These are phyloP conservation scores for Pipistrellus kuhlii DNA, from an alignment of 2,797 vertebrate species.

Conservation along the genomic window DNA sequence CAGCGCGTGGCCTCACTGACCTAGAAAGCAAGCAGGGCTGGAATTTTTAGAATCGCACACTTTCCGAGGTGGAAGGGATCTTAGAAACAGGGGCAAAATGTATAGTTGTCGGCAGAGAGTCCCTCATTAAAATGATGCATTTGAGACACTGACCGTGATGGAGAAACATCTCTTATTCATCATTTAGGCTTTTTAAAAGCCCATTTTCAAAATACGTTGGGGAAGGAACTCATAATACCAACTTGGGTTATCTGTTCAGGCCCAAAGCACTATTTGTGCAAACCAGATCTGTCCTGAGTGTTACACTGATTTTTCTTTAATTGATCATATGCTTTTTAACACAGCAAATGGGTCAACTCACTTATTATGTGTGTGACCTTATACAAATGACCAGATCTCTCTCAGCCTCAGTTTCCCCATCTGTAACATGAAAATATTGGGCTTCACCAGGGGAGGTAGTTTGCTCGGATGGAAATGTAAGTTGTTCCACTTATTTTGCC, in stretches of 20 bases:
- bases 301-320: constrained; percentile 47
- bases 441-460: neutral
- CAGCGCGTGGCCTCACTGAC: neutral
- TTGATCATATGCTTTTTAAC: constrained; percentile 15
- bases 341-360: neutral
- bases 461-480: neutral
- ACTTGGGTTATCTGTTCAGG: neutral
- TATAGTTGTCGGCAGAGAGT: neutral
- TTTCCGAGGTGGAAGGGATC: neutral
- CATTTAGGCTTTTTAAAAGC: neutral
- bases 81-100: neutral
- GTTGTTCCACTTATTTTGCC: neutral
- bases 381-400: neutral
- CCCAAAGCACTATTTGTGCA: constrained; percentile 15
- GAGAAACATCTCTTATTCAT: constrained; percentile 27
- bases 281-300: neutral
- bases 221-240: neutral
- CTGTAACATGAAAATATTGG: neutral
- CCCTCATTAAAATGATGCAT: neutral
- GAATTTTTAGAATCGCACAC: neutral
- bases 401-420: constrained; percentile 20
- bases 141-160: neutral
- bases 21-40: neutral
- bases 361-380: neutral
- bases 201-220: neutral